A percentile compares a stretch with the other conserved stretches of the same genome.
These are phyloP conservation scores for Liodrosophila aerea DNA, from an alignment of 2,888 invertebrate species.

Conservation along the genomic window DNA sequence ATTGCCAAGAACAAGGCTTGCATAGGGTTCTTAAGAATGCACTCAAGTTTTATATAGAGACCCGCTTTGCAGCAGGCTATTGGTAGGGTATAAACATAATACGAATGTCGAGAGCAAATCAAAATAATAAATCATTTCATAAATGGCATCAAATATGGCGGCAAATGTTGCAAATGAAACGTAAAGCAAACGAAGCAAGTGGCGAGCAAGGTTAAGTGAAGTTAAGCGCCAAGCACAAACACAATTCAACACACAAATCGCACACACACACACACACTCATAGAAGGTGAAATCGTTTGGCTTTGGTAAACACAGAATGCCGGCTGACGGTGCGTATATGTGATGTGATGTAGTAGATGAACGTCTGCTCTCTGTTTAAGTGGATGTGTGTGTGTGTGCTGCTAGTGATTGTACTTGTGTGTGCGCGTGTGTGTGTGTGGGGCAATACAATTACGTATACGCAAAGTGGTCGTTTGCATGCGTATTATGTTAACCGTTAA, in stretches of 20 bases:
- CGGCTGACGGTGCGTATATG: slow-evolving; percentile 49
- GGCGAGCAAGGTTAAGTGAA: slow-evolving; percentile 73
- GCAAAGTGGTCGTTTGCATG: slow-evolving; percentile 75
- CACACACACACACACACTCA: slow-evolving; percentile 17
- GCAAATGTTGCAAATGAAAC: slow-evolving; percentile 80
- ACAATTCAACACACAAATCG: slow-evolving; percentile 7
- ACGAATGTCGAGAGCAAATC: slow-evolving; percentile 71
- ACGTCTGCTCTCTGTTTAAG: neutral
- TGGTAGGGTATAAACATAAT: slow-evolving; percentile 30
- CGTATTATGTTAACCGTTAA: slow-evolving; percentile 78
- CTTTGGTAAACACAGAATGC: slow-evolving; percentile 53
- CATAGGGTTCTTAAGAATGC: no score
- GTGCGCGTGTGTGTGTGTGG: slow-evolving; percentile 26
- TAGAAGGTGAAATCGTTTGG: slow-evolving; percentile 65
- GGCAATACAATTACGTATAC: slow-evolving; percentile 69
- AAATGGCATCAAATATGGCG: slow-evolving; percentile 78
- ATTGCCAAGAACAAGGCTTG: no score
- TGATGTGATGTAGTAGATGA: slow-evolving; percentile 34
- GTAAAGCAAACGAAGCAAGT: slow-evolving; percentile 67
- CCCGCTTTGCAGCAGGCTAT: no score
- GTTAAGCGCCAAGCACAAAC: slow-evolving; percentile 62
- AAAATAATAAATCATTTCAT: slow-evolving; percentile 76
- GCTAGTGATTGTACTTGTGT: neutral
- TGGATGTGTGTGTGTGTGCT: slow-evolving; percentile 11
- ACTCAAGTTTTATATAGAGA: no score